Evolutionary conservation across 2,113 vertebrate species (phyloP).

Genomic region (Myodes glareolus): DNA sequence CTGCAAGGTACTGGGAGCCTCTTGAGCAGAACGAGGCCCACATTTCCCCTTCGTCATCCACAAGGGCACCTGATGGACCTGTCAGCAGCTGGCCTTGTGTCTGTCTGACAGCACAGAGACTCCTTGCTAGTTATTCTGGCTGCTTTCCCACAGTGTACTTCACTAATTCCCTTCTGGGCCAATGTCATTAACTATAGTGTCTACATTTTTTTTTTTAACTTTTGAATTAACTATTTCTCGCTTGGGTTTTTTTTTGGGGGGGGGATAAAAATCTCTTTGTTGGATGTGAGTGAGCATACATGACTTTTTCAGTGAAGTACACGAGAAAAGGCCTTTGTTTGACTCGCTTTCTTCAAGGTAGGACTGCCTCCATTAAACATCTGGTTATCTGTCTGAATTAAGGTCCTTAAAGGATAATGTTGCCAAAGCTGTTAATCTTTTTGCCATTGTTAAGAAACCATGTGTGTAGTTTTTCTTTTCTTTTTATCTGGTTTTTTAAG

Average conservation of each 20-base stretch:
- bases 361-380: not conserved
- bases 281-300: not conserved
- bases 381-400: slow-evolving; percentile 6
- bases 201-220: not conserved
- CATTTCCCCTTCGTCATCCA: not conserved
- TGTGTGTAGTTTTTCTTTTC: not conserved
- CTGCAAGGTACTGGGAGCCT: slow-evolving; percentile 90
- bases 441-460: not conserved
- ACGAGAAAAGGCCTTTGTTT: not conserved
- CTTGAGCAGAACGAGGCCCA: not conserved
- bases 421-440: not conserved
- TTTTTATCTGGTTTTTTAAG: too few relatives aligned
- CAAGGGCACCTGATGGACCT: not conserved
- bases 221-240: slow-evolving; percentile 18
- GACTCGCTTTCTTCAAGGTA: not conserved
- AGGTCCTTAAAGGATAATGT: slow-evolving; percentile 4
- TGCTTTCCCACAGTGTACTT: not conserved
- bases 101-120: not conserved
- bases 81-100: not conserved
- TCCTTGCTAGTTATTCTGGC: not conserved
- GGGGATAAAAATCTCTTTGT: not conserved
- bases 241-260: not conserved
- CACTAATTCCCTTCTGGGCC: not conserved
- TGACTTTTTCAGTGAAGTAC: not conserved
- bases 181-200: not conserved